Evolutionary conservation across 2,888 invertebrate genomes (phyloP).

Genomic region (Apocheima hispidaria): DNA sequence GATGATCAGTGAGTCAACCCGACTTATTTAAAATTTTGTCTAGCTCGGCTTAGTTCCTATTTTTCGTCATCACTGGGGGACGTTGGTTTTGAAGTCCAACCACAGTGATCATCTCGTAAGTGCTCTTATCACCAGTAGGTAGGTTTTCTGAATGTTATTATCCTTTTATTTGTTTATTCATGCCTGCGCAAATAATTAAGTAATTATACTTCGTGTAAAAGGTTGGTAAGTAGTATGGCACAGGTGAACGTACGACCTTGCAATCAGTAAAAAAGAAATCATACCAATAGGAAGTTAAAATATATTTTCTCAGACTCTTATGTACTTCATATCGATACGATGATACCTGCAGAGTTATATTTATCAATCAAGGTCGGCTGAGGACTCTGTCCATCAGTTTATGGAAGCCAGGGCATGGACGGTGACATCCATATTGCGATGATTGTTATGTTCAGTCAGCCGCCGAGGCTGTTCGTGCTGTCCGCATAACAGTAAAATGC

Average conservation of each 20-base stretch:
- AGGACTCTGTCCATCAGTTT: background rate
- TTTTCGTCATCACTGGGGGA: no score
- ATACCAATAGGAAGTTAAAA: no score
- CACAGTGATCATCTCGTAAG: no score
- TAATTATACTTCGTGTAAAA: background rate
- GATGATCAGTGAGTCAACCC: conserved; percentile 90
- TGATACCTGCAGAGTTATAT: no score
- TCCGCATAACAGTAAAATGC: no score
- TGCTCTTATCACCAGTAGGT: no score
- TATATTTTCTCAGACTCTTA: background rate
- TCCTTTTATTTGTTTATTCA: background rate
- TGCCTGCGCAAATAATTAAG: background rate
- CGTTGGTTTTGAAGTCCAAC: no score
- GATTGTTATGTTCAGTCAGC: no score
- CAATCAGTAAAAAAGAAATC: background rate
- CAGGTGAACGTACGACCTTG: conserved; percentile 1
- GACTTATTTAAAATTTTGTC: background rate
- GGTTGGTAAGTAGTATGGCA: background rate
- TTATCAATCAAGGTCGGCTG: background rate
- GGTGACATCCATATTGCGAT: no score
- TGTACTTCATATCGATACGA: no score
- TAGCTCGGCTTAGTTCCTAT: conserved; percentile 2
- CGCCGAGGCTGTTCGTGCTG: no score
- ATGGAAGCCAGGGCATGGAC: no score
- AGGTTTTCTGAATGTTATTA: background rate